Percentiles rank a stretch among this genome's conserved stretches.
phyloP scores from a whole-genome alignment of 2,888 invertebrate species.

The Cheilosia soror region DNA sequence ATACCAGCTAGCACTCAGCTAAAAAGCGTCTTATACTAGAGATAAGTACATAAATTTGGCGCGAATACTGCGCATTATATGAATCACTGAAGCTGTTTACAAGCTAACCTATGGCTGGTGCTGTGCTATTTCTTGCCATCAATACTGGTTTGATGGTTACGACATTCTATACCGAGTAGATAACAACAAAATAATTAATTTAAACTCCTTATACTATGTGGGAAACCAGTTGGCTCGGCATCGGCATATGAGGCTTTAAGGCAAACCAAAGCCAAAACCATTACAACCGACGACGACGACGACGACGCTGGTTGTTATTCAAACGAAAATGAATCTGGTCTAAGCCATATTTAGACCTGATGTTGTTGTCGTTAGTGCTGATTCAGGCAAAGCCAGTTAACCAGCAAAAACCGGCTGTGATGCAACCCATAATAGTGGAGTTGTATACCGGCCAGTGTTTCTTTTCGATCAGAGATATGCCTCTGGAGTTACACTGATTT shows the following conservation, averaged over 20 bases:
- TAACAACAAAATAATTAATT: conserved; percentile 72
- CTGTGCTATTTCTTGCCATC: conserved; percentile 28
- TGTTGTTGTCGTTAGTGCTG: conserved; percentile 25
- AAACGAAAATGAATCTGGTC: conserved; percentile 71
- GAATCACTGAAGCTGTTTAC: conserved; percentile 65
- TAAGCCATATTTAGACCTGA: conserved; percentile 55
- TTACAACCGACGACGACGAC: conserved; percentile 20
- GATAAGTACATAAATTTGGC: conserved; percentile 38
- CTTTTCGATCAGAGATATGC: not conserved
- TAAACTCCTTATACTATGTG: conserved; percentile 34
- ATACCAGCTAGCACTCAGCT: conserved; percentile 18
- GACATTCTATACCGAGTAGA: conserved; percentile 61
- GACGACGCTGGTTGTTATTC: conserved; percentile 54
- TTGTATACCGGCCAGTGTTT: conserved; percentile 32
- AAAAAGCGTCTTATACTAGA: conserved; percentile 11
- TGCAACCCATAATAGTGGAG: conserved; percentile 29
- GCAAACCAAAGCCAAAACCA: not conserved
- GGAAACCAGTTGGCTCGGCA: conserved; percentile 59
- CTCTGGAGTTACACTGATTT: conserved; percentile 38
- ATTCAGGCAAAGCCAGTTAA: conserved; percentile 29
- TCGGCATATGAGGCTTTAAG: conserved; percentile 1
- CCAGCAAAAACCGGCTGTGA: conserved; percentile 39
- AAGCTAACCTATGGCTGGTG: not conserved
- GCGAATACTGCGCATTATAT: conserved; percentile 64
- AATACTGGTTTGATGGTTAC: conserved; percentile 72